These are phyloP conservation scores for Ceuthmochares aereus DNA, from an alignment of 2,113 vertebrate species.

Conservation along the genomic window DNA sequence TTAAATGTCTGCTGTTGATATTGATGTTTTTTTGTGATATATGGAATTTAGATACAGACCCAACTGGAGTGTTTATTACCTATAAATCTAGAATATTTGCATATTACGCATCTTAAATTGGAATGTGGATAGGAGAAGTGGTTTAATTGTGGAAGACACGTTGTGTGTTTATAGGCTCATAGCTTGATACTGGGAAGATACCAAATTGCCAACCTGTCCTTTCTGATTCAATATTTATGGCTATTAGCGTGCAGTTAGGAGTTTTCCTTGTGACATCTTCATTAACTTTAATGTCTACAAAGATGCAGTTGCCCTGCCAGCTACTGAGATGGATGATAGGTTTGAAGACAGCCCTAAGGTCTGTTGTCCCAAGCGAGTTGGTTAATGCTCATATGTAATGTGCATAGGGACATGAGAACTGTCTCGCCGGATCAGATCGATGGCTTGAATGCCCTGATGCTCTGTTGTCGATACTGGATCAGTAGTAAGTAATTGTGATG, in stretches of 20 bases:
- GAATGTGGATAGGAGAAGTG: neutral
- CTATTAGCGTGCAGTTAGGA: neutral
- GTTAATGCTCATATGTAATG: neutral
- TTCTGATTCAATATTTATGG: conserved; percentile 30
- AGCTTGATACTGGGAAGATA: neutral
- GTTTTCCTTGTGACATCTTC: conserved; percentile 32
- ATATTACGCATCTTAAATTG: neutral
- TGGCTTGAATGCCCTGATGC: neutral
- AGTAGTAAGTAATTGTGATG: neutral
- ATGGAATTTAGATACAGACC: neutral
- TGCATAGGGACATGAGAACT: neutral
- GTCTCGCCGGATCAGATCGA: neutral
- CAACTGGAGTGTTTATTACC: neutral
- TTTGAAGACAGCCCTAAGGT: neutral
- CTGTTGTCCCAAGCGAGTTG: neutral
- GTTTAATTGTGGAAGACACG: neutral
- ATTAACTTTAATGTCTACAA: conserved; percentile 19
- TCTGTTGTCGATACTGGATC: neutral
- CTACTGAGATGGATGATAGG: neutral
- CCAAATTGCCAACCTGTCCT: neutral
- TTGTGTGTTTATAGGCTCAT: neutral
- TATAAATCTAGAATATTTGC: neutral
- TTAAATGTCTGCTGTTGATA: neutral
- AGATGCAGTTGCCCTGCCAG: neutral
- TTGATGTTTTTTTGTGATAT: neutral